Conservation (phyloP, 2,888 invertebrate species). For the Sipha maydis region DNA sequence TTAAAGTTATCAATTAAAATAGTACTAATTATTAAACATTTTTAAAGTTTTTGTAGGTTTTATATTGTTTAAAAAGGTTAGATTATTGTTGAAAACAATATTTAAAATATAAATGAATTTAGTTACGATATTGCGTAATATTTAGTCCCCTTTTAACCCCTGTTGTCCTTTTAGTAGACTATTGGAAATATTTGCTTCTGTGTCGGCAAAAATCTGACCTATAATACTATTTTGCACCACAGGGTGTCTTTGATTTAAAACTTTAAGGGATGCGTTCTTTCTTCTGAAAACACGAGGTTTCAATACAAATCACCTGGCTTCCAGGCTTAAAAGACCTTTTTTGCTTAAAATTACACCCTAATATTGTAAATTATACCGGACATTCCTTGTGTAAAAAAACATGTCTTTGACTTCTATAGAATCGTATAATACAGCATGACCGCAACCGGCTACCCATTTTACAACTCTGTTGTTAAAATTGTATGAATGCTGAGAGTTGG, state of each 20-base stretch:
- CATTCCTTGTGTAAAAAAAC: constrained; percentile 27
- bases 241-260: constrained; percentile 55
- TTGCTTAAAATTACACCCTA: constrained; percentile 54
- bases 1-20: neutral
- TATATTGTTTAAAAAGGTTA: neutral
- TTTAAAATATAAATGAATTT: neutral
- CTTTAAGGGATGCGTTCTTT: constrained; percentile 40
- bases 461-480: constrained; percentile 40
- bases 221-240: constrained; percentile 56
- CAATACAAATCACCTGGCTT: constrained; percentile 59
- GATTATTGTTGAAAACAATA: neutral
- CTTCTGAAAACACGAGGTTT: constrained; percentile 32
- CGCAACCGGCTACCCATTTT: constrained; percentile 48
- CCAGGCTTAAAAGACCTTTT: constrained; percentile 48
- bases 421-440: constrained; percentile 29
- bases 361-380: constrained; percentile 60
- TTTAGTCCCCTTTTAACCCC: constrained; percentile 26
- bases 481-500: neutral
- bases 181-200: constrained; percentile 51
- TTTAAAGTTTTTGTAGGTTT: constrained; percentile 64
- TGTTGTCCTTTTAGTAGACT: constrained; percentile 11
- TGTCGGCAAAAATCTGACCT: constrained; percentile 56
- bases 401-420: constrained; percentile 49
- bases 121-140: neutral
- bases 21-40: neutral